Percentiles rank a stretch among this genome's conserved stretches.
These are phyloP conservation scores for Pharmacophagus antenor DNA, from an alignment of 2,888 invertebrate species.

Conservation along the genomic window DNA sequence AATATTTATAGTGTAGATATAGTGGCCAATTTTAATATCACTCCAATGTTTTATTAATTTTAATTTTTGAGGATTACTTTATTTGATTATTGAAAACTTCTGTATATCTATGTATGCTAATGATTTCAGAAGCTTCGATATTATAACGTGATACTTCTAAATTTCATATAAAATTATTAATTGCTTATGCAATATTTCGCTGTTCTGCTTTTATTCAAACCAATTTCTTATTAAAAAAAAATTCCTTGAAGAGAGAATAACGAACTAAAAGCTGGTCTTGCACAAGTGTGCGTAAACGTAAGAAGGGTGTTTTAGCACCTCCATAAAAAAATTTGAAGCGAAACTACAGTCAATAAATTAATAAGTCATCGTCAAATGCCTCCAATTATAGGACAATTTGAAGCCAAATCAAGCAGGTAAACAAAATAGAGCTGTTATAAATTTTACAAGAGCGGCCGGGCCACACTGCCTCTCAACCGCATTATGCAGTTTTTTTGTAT, in stretches of 20 bases:
- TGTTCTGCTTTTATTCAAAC: conserved; percentile 1
- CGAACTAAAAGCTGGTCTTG: conserved; percentile 27
- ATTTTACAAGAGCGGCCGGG: conserved; percentile 73
- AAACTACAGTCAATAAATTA: conserved; percentile 76
- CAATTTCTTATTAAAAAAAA: conserved; percentile 1
- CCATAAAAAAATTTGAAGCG: conserved; percentile 71
- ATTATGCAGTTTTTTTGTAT: conserved; percentile 72
- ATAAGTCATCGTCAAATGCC: conserved; percentile 78
- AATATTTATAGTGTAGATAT: no score
- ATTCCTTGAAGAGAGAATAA: conserved; percentile 18
- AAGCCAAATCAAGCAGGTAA: conserved; percentile 74
- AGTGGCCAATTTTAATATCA: no score
- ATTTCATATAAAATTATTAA: neutral
- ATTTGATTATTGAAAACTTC: neutral
- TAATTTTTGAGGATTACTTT: no score
- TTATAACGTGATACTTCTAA: neutral
- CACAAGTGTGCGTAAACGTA: conserved; percentile 32
- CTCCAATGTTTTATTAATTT: no score
- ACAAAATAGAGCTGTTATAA: conserved; percentile 80
- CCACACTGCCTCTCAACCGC: conserved; percentile 64
- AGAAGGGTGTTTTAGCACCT: conserved; percentile 70
- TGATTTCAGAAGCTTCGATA: neutral
- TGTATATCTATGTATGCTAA: neutral
- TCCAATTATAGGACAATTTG: conserved; percentile 75
- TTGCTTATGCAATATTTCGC: neutral